Percentiles rank a stretch among this genome's conserved stretches.
These are phyloP conservation scores for Pangasius mekongensis DNA, from an alignment of 2,797 vertebrate species.

Conservation along the genomic window DNA sequence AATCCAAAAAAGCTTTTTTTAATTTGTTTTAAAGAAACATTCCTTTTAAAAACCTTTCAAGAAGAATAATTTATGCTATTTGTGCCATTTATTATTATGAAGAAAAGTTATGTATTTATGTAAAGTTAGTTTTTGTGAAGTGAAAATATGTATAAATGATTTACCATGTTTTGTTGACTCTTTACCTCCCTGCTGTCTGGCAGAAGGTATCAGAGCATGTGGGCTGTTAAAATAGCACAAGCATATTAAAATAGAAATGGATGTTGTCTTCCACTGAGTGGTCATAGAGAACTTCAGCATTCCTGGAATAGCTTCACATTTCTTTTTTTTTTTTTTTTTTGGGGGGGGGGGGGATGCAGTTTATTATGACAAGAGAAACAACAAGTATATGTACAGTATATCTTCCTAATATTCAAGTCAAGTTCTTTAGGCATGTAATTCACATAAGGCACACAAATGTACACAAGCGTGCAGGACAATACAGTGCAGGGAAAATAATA, in stretches of 20 bases:
- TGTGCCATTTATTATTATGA: background rate
- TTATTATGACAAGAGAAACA: background rate
- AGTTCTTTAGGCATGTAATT: too few relatives aligned
- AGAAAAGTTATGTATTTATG: background rate
- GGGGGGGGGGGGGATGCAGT: background rate
- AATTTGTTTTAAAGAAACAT: background rate
- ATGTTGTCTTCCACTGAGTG: background rate
- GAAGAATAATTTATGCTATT: background rate
- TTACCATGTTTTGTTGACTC: background rate
- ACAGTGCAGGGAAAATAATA: background rate
- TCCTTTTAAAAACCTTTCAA: background rate
- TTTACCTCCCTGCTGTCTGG: background rate
- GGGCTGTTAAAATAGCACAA: background rate
- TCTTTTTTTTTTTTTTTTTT: background rate
- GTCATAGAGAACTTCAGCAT: background rate
- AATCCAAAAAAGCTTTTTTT: background rate
- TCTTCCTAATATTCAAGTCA: background rate
- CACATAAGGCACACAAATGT: background rate
- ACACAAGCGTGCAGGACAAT: background rate
- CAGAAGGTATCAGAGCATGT: background rate
- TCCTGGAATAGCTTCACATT: background rate
- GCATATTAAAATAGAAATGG: slow-evolving; percentile 10
- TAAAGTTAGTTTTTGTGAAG: background rate
- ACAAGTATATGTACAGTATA: background rate
- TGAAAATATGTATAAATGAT: background rate